Conservation (phyloP, 1,140 invertebrate genomes). For the Drosophila dunni region DNA sequence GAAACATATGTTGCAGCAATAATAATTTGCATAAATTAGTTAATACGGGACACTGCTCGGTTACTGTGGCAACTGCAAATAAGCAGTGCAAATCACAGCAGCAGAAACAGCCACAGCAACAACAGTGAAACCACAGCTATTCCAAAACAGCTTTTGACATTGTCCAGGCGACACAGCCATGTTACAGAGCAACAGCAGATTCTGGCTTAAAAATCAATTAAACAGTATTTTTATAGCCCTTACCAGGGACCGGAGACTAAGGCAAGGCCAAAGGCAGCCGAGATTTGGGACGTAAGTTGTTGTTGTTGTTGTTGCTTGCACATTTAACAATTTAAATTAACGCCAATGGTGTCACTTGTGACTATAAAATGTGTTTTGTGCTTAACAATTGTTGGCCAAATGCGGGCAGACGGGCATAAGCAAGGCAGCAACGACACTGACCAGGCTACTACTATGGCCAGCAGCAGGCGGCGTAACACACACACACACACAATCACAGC, state of each 20-base stretch:
- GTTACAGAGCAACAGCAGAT: conserved; percentile 72
- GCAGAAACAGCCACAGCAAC: conserved; percentile 63
- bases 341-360: conserved; percentile 83
- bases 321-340: conserved; percentile 84
- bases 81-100: conserved; percentile 61
- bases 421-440: conserved; percentile 29
- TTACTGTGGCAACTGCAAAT: conserved; percentile 65
- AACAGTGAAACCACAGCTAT: conserved; percentile 69
- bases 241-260: conserved; percentile 33
- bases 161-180: conserved; percentile 65
- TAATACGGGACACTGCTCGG: conserved; percentile 54
- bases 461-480: neutral
- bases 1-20: conserved; percentile 80
- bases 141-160: conserved; percentile 80
- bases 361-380: conserved; percentile 83
- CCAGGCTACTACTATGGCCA: conserved; percentile 35
- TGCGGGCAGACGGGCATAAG: conserved; percentile 50
- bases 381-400: conserved; percentile 67
- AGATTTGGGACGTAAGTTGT: conserved; percentile 68
- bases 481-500: neutral
- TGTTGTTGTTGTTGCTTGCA: conserved; percentile 47
- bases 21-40: conserved; percentile 84
- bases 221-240: conserved; percentile 76
- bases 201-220: conserved; percentile 84
- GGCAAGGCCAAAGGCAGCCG: conserved; percentile 54